Conservation (phyloP, 2,888 invertebrate genomes). For the Epinotia bilunana region DNA sequence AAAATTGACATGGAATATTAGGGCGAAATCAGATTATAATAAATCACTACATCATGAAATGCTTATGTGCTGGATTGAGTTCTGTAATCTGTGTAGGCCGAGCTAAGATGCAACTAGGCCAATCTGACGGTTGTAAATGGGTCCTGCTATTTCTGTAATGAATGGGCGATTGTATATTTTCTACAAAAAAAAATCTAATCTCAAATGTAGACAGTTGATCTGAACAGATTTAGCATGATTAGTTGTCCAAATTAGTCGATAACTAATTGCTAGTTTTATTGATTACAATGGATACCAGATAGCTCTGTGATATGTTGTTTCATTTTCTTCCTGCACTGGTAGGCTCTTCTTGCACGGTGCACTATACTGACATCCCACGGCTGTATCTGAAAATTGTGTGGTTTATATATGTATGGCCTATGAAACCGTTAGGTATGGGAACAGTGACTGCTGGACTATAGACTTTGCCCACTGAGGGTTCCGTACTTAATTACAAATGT, state of each 20-base stretch:
- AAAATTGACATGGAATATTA: not conserved
- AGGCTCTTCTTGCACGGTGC: too few relatives aligned
- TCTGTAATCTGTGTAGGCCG: slow-evolving; percentile 1
- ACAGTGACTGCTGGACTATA: too few relatives aligned
- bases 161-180: slow-evolving; percentile 11
- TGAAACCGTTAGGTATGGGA: too few relatives aligned
- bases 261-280: not conserved
- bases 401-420: too few relatives aligned
- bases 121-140: slow-evolving; percentile 15
- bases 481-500: too few relatives aligned
- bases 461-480: too few relatives aligned
- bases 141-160: slow-evolving; percentile 26
- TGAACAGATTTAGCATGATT: not conserved
- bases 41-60: not conserved
- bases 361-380: too few relatives aligned
- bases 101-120: slow-evolving; percentile 27
- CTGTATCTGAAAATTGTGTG: too few relatives aligned
- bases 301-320: too few relatives aligned
- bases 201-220: not conserved
- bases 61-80: not conserved
- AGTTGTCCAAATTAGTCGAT: not conserved
- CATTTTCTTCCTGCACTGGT: too few relatives aligned
- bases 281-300: too few relatives aligned
- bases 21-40: not conserved
- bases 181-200: not conserved